These are phyloP conservation scores for Gymnosoma rotundatum DNA, from an alignment of 2,888 invertebrate genomes.

Conservation along the genomic window DNA sequence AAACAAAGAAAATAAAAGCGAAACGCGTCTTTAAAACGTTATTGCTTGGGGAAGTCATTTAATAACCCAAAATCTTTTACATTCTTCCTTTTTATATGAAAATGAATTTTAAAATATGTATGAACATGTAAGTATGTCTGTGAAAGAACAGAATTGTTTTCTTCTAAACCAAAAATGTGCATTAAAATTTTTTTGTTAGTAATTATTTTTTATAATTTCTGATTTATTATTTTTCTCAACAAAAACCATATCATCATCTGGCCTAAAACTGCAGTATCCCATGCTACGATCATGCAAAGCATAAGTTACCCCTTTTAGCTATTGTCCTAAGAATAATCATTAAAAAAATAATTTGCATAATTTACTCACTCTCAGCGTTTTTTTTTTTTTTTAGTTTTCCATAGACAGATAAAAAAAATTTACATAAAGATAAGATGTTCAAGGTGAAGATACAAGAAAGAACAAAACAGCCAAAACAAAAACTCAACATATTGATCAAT, in stretches of 20 bases:
- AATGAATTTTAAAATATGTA: no score
- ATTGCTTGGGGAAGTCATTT: no score
- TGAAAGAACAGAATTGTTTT: no score
- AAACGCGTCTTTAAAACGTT: no score
- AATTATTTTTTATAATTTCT: slow-evolving; percentile 5
- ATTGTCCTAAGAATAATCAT: slow-evolving; percentile 1
- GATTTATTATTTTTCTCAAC: neutral
- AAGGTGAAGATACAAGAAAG: slow-evolving; percentile 57
- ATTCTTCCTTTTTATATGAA: no score
- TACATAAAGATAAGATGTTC: slow-evolving; percentile 60
- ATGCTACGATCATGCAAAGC: slow-evolving; percentile 1
- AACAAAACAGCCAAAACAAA: slow-evolving; percentile 46
- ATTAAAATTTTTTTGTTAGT: neutral
- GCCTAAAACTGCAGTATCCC: slow-evolving; percentile 9
- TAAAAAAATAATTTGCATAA: slow-evolving; percentile 60
- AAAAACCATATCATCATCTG: slow-evolving; percentile 46
- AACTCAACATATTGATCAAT: slow-evolving; percentile 33
- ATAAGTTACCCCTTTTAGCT: slow-evolving; percentile 44
- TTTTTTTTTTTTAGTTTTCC: slow-evolving; percentile 6
- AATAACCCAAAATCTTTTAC: no score
- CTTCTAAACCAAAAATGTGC: neutral
- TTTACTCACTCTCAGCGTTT: slow-evolving; percentile 18
- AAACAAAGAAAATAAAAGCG: no score
- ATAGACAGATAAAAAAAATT: slow-evolving; percentile 53
- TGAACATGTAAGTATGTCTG: no score